A percentile compares a stretch with the other conserved stretches of the same genome.
Evolutionary conservation across 2,888 invertebrate genomes (phyloP).

Genomic region (Physocephala rufipes): DNA sequence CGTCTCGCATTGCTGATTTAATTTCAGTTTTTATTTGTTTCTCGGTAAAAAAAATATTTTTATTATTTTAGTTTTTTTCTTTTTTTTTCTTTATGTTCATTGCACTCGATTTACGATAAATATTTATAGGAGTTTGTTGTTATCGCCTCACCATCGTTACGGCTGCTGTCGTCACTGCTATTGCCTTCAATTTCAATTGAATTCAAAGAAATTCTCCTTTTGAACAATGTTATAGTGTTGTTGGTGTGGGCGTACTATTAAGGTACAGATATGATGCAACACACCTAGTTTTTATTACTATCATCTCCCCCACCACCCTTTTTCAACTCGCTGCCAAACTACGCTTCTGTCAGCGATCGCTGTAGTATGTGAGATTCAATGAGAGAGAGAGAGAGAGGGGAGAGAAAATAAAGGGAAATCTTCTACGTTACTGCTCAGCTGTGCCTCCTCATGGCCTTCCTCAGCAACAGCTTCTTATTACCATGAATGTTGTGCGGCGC

Average conservation of each 20-base stretch:
- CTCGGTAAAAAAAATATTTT: no score
- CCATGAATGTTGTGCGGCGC: background rate
- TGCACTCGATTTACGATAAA: constrained; percentile 14
- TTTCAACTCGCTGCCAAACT: background rate
- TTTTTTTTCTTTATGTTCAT: background rate
- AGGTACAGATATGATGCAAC: background rate
- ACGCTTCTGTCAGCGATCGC: background rate
- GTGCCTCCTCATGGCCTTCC: background rate
- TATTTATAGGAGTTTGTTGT: constrained; percentile 22
- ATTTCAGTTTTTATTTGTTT: no score
- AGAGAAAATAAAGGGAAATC: no score
- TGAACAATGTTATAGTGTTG: background rate
- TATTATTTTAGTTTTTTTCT: background rate
- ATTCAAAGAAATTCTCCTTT: constrained; percentile 35
- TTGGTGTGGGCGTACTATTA: background rate
- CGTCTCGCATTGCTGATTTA: background rate
- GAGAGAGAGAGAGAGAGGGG: background rate
- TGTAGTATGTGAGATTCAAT: background rate
- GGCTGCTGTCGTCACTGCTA: constrained; percentile 9
- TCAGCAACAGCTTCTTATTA: background rate
- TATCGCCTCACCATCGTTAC: constrained; percentile 13
- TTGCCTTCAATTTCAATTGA: constrained; percentile 43
- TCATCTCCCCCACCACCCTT: background rate
- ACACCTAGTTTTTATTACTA: background rate
- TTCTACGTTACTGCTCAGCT: background rate